Evolutionary conservation across 2,888 invertebrate species (phyloP), one percentile per base, ranked within the genome.

Genomic region (Ochropleura plecta): DNA sequence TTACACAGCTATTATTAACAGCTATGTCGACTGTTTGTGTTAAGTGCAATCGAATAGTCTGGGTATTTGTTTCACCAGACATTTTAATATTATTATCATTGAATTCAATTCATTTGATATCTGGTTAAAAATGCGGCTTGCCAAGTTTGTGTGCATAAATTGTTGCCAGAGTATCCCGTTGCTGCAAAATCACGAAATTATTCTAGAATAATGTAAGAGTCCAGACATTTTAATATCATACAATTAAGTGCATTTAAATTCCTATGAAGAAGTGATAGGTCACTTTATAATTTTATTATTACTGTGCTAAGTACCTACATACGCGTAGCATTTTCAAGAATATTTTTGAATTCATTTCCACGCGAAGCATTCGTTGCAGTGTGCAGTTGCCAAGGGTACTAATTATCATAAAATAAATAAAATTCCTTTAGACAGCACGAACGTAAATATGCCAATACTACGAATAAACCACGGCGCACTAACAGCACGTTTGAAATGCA

Each of bases 1-100:
- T 81, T 85, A 82, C 85, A 82, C 71, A 72, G 81, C 82, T 85
- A 85, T 89, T 86, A 84, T 84, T 85, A 86, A 87, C 84, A 86
- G 76, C 70, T 63, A 81, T 75, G 75, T 75, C 48, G 70, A 82
- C 74, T 84, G 75, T 76, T 76, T 78, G 77, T 81, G 69, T 78
- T 80, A 79, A 85, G 82, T 88, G 82, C 81, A 83, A 86, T 84
- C 76, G 73, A 82, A 84, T 83, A 76, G 79, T 79, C 80, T 69
- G 68, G 67, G 76, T 79, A 85, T 82, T 73, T 85, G 60, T 85
- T 79, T 79, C 78, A 81, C 73, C 77, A 83, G 77, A 83, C 73
- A 78, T 75, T 80, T 76, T 76, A 76, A 74, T 85, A 74, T 75
- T 74, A 76, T 72, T 82, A 79, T 79, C 73, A 70, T 64, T 82